A percentile compares a stretch with the other conserved stretches of the same genome.
Conservation (phyloP, 2,797 vertebrate genomes). For the Oreochromis grahami region DNA sequence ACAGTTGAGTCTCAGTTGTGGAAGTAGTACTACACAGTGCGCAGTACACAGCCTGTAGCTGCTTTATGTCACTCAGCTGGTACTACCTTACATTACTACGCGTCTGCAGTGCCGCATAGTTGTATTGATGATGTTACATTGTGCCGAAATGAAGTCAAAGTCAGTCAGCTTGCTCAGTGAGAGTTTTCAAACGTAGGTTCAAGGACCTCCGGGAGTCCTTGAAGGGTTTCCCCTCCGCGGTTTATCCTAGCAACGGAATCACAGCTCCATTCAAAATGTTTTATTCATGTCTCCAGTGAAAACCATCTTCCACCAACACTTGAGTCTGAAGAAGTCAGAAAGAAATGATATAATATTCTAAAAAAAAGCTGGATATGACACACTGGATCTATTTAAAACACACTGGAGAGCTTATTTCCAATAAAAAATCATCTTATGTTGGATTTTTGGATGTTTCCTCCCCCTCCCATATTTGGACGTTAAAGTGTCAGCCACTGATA, state of each 20-base stretch:
- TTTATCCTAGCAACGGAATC: background rate
- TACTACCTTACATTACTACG: background rate
- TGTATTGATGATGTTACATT: background rate
- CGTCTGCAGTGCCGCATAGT: background rate
- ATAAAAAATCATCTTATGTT: background rate
- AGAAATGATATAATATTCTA: background rate
- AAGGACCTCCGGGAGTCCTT: conserved; percentile 61
- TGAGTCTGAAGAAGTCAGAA: background rate
- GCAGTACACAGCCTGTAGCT: background rate
- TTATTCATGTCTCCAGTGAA: background rate
- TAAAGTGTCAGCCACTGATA: background rate
- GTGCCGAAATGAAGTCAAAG: background rate
- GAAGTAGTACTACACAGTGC: background rate
- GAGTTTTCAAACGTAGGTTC: conserved; percentile 9
- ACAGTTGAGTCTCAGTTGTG: background rate
- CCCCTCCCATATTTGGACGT: background rate
- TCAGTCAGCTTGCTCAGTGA: background rate
- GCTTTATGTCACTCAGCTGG: background rate
- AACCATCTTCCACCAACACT: background rate
- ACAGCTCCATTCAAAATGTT: background rate
- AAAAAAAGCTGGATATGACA: background rate
- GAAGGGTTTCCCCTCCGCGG: background rate
- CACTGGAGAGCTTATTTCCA: background rate
- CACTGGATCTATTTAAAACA: background rate
- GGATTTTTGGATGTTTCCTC: background rate